A percentile compares a stretch with the other conserved stretches of the same genome.
These are phyloP conservation scores for Gari tellinella DNA, from an alignment of 2,888 invertebrate genomes.

Conservation along the genomic window DNA sequence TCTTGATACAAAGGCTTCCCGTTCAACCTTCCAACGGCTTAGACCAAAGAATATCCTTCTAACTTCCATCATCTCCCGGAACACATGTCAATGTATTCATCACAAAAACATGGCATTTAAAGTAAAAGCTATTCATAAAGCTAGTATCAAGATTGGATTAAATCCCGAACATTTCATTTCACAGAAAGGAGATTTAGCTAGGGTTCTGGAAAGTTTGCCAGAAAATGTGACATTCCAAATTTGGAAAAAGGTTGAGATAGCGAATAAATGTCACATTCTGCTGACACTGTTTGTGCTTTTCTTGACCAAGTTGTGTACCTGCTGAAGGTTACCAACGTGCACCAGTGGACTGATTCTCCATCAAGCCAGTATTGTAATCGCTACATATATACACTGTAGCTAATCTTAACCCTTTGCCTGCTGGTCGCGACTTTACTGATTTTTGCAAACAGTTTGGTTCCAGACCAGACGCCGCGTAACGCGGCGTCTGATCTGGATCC, in stretches of 20 bases:
- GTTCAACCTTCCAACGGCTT: constrained; percentile 22
- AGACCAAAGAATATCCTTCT: constrained; percentile 27
- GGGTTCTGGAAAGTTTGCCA: constrained; percentile 20
- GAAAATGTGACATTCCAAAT: constrained; percentile 11
- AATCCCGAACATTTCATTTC: constrained; percentile 43
- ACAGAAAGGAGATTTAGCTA: constrained; percentile 19
- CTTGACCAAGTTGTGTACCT: constrained; percentile 32
- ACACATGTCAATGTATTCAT: constrained; percentile 39
- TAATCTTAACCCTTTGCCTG: too few species aligned
- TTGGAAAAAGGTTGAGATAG: constrained; percentile 45
- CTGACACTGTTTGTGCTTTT: constrained; percentile 48
- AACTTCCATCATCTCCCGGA: constrained; percentile 26
- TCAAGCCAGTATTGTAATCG: constrained; percentile 53
- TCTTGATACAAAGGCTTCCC: constrained; percentile 17
- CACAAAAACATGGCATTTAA: constrained; percentile 44
- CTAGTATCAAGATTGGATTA: constrained; percentile 25
- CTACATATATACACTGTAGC: too few species aligned
- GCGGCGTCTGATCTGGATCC: too few species aligned
- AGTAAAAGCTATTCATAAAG: constrained; percentile 12
- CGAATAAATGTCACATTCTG: constrained; percentile 51
- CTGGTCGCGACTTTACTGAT: too few species aligned
- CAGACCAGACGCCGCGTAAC: too few species aligned
- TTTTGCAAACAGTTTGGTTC: too few species aligned
- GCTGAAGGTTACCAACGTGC: constrained; percentile 31
- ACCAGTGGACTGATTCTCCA: constrained; percentile 53